Base-by-base conservation (phyloP, 2,888 invertebrate species). In the Patella ulyssiponensis region DNA sequence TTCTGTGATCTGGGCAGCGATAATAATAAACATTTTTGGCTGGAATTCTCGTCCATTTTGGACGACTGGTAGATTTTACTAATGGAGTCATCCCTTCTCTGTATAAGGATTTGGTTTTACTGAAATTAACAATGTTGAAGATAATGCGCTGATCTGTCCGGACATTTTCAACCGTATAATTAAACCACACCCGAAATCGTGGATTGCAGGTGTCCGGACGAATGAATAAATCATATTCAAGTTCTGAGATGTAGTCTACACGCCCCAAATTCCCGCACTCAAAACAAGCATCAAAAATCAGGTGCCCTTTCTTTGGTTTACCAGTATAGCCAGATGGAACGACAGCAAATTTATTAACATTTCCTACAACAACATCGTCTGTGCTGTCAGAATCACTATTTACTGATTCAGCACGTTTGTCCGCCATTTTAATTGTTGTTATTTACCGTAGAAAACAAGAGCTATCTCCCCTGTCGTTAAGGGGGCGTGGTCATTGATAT, bases 231-330 rank as follows among this genome's bases (percentile, higher is more conserved):
- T 99, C 99, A 92, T 98, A 99, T 91, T 99, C 99, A 90, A 95
- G 95, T 88, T 98, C 98, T 9, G 96, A 96, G 86, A 98, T 94
- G 85, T 97, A 94, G 90, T 98, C 98, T 1, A 98, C 98, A 82
- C 97, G 94, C n/a, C 98, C 98, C 75, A 99, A 93, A 92, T 99
- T 98, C 17, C 98, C 98, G 81, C 97, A 96, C 93, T 98, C 98
- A 92, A 97, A 98, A 20, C 97, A 96, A 2, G 98, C 98, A 93
- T 98, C 98, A 92, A 98, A 98, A 90, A 98, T 98, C 44, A 98
- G 93, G 91, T 98, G 98, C 3, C 98, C 98, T 81, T 96, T 95
- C 93, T 98, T 98, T 15, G 98, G 98, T 92, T 98, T 97, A 1
- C 98, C 87, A 96, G 93, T 78, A 96, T 94, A 90, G 5, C 88